A percentile compares a stretch with the other conserved stretches of the same genome.
phyloP scores from a whole-genome alignment of 2,797 vertebrate genomes.

The Hippoglossus hippoglossus region DNA sequence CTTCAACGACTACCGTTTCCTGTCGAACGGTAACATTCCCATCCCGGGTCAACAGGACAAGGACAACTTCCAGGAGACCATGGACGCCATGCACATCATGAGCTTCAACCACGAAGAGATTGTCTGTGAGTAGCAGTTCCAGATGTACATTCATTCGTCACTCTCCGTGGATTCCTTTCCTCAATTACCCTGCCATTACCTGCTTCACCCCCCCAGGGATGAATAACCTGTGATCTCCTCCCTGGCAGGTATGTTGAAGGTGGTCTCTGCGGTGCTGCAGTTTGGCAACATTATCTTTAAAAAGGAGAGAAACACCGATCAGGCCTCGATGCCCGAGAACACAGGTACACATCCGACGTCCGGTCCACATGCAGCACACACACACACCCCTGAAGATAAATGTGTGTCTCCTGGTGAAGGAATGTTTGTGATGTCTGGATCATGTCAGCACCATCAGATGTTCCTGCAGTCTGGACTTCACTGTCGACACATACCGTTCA shows the following conservation, averaged over 20 bases:
- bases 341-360: constrained; percentile 84
- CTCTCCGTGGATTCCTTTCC: not conserved
- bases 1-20: constrained; percentile 95
- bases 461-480: too few species aligned
- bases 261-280: constrained; percentile 95
- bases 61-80: constrained; percentile 98
- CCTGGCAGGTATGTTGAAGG: constrained; percentile 93
- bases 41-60: constrained; percentile 99
- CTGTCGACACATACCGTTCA: not conserved
- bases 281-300: constrained; percentile 98
- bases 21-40: constrained; percentile 96
- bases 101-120: constrained; percentile 97
- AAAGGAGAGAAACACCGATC: constrained; percentile 97
- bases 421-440: too few species aligned
- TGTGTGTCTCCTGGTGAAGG: too few species aligned
- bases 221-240: constrained; percentile 16
- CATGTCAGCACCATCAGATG: too few species aligned
- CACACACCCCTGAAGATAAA: not conserved
- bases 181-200: not conserved
- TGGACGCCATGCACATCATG: constrained; percentile 99
- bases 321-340: constrained; percentile 98
- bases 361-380: not conserved
- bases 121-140: constrained; percentile 83
- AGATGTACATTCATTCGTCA: constrained; percentile 6
- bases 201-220: not conserved